Percentiles rank a stretch among this genome's conserved stretches.
Conservation (phyloP, 23 tunicate species). For the Trididemnum clinides region DNA sequence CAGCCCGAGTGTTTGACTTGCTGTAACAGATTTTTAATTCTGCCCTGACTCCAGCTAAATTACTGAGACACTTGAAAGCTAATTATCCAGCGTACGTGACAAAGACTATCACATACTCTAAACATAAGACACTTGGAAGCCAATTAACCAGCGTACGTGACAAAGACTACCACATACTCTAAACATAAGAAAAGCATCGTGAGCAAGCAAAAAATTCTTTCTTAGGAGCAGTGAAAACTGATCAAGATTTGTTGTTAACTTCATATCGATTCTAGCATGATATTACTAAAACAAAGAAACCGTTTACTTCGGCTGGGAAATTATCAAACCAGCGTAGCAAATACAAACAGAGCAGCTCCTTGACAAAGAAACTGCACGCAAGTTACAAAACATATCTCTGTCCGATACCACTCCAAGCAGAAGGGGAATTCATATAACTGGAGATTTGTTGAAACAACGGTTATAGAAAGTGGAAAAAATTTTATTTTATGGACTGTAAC, state of each 20-base stretch:
- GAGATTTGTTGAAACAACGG: constrained; percentile 48
- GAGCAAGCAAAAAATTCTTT: constrained; percentile 48
- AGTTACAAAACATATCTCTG: constrained; percentile 39
- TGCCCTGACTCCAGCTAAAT: no score
- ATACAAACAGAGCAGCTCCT: constrained; percentile 45
- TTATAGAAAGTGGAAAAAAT: constrained; percentile 23
- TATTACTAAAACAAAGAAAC: background rate
- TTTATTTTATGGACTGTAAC: constrained; percentile 55
- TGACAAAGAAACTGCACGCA: constrained; percentile 54
- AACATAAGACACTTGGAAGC: no score
- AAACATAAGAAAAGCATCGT: no score
- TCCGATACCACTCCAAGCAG: background rate
- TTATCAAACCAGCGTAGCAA: constrained; percentile 50
- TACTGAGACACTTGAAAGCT: no score
- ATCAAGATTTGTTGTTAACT: constrained; percentile 45
- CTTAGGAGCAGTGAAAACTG: constrained; percentile 34
- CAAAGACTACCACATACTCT: no score
- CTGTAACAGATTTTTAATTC: no score
- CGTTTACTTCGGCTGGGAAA: constrained; percentile 39
- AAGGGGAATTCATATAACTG: constrained; percentile 38
- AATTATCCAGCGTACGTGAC: constrained; percentile 32
- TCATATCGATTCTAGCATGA: constrained; percentile 40
- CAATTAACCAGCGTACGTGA: constrained; percentile 27
- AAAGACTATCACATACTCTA: no score
- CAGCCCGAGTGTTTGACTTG: no score